Evolutionary conservation across 2,113 vertebrate species (phyloP), one percentile per base, ranked within the genome.

Genomic region (Coryphaenoides rupestris): DNA sequence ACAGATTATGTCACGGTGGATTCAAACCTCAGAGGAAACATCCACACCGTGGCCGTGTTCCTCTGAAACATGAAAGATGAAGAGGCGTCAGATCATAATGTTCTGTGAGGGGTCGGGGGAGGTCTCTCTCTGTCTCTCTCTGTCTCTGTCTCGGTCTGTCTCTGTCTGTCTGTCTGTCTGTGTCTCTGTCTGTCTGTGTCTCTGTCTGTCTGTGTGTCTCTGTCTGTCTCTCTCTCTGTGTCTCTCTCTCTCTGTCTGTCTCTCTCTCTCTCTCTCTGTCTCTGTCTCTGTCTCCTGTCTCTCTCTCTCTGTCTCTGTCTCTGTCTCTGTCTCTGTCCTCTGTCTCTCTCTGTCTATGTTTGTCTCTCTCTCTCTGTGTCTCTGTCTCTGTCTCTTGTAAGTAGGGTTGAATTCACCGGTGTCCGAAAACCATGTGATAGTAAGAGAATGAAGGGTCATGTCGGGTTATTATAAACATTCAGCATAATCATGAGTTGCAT

Each of bases 351-450:
- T 21, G 47, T 69, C 60, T 66, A 46, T 55, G 68, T 66, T 58
- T 55, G 69, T 50, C 56, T 58, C 59, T 52, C 60, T 69, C 67
- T 52, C 50, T 70, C 16, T 65, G 50, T 47, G 52, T 62, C 62
- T 57, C 63, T 71, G 9, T 33, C 16, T 33, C 61, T 59, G 59
- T 64, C 46, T 70, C 75, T 57, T 21, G n/a, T n/a, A n/a, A n/a
- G n/a, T n/a, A n/a, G n/a, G n/a, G n/a, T n/a, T n/a, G n/a, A n/a
- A n/a, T n/a, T n/a, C n/a, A n/a, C n/a, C n/a, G n/a, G n/a, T n/a
- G n/a, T n/a, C n/a, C n/a, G n/a, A n/a, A n/a, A n/a, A n/a, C n/a
- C n/a, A n/a, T n/a, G n/a, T n/a, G n/a, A n/a, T n/a, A n/a, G n/a
- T n/a, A n/a, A n/a, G n/a, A n/a, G n/a, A n/a, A n/a, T n/a, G n/a